Percentiles rank a stretch among this genome's conserved stretches.
Conservation (phyloP, 2,113 vertebrate species). For the Rhipidura dahli region DNA sequence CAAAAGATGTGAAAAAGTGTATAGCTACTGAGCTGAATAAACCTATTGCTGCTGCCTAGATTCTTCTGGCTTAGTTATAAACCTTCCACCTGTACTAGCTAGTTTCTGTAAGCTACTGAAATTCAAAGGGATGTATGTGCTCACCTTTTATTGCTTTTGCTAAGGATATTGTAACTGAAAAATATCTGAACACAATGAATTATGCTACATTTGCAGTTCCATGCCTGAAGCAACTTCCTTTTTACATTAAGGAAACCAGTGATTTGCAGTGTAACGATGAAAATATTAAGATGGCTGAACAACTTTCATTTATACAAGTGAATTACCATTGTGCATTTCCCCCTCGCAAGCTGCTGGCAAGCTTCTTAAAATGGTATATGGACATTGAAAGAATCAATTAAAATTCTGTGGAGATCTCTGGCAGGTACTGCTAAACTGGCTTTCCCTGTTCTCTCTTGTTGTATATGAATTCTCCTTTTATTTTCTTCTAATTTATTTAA, state of each 20-base stretch:
- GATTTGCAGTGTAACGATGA: constrained; percentile 16
- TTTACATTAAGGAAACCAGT: constrained; percentile 21
- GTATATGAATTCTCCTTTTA: background rate
- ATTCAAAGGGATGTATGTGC: constrained; percentile 28
- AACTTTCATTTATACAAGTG: constrained; percentile 34
- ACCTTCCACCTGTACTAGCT: constrained; percentile 30
- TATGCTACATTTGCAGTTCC: background rate
- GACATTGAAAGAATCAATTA: background rate
- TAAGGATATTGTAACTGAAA: constrained; percentile 45
- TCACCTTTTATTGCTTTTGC: constrained; percentile 48
- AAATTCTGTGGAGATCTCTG: background rate
- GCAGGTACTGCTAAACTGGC: background rate
- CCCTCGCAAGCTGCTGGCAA: background rate
- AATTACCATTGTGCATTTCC: background rate
- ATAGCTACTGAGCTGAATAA: constrained; percentile 27
- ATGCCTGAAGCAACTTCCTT: constrained; percentile 32
- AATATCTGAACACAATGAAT: constrained; percentile 20
- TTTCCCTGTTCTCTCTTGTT: background rate
- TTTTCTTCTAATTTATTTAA: constrained; percentile 10
- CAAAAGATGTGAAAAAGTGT: constrained; percentile 6
- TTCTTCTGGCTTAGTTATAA: constrained; percentile 49
- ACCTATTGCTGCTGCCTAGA: constrained; percentile 10
- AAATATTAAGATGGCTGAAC: constrained; percentile 42
- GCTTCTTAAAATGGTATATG: background rate
- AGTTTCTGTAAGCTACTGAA: constrained; percentile 30